These are phyloP conservation scores for Drosophila buzzatii DNA, from an alignment of 2,888 invertebrate species.

Conservation along the genomic window DNA sequence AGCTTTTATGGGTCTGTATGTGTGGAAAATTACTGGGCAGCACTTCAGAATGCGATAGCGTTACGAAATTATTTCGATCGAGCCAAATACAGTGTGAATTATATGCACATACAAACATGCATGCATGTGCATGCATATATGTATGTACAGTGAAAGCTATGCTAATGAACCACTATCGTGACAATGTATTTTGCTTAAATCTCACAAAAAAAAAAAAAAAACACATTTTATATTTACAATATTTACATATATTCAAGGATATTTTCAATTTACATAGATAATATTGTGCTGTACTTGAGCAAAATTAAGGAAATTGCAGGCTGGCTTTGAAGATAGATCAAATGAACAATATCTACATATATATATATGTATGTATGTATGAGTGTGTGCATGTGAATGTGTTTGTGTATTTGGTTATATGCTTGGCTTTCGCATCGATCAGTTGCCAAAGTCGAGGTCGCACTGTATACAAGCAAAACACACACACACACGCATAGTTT, in stretches of 20 bases:
- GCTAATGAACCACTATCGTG: background rate
- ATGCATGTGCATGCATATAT: background rate
- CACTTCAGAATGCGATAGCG: conserved; percentile 54
- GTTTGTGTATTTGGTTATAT: conserved; percentile 4
- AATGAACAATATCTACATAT: background rate
- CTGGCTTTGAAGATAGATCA: background rate
- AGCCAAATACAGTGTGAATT: conserved; percentile 10
- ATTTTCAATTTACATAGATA: background rate
- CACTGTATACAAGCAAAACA: conserved; percentile 28
- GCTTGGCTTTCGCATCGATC: conserved; percentile 51
- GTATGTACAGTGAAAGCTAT: background rate
- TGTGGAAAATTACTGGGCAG: conserved; percentile 61
- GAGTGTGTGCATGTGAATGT: background rate
- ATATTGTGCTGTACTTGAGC: background rate
- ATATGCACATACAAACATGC: background rate
- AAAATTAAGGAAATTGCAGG: background rate
- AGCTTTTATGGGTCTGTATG: conserved; percentile 22
- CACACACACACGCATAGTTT: conserved; percentile 9
- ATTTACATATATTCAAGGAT: background rate
- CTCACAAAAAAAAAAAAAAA: background rate
- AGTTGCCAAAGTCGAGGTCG: conserved; percentile 67
- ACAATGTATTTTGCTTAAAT: background rate
- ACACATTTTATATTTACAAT: background rate
- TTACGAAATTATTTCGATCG: conserved; percentile 36
- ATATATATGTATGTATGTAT: too few species aligned